Percentiles rank a stretch among this genome's conserved stretches.
Evolutionary conservation across 1,140 invertebrate genomes (phyloP).

Genomic region (Reticulitermes speratus): DNA sequence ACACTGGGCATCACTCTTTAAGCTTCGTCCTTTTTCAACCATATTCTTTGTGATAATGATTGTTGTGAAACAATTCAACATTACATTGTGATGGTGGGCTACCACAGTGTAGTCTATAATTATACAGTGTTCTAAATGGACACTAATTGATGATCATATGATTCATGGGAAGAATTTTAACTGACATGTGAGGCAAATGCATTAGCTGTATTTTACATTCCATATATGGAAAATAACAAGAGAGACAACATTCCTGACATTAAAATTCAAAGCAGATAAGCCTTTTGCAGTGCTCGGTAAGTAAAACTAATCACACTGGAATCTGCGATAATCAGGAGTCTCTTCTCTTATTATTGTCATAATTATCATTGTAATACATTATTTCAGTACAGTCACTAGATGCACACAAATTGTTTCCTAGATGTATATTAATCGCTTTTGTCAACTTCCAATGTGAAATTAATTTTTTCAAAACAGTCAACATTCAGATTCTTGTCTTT

Average conservation of each 20-base stretch:
- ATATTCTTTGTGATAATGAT: neutral
- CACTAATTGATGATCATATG: neutral
- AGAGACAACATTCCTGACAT: neutral
- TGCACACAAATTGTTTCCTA: neutral
- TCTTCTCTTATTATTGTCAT: neutral
- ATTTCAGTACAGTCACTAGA: neutral
- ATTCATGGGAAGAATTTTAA: neutral
- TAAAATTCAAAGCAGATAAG: neutral
- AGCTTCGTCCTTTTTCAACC: neutral
- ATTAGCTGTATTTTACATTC: neutral
- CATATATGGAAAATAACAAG: neutral
- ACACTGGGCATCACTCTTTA: neutral
- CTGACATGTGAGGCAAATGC: neutral
- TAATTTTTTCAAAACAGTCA: too few species aligned
- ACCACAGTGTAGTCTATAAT: neutral
- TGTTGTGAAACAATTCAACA: neutral
- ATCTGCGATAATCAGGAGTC: neutral
- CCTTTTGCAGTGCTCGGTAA: neutral
- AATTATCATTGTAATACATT: neutral
- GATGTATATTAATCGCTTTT: too few species aligned
- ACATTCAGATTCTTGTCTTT: too few species aligned
- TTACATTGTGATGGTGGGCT: neutral
- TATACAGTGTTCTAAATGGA: neutral
- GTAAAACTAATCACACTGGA: neutral
- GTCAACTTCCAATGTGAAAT: too few species aligned